Conservation (phyloP, 2,797 vertebrate genomes). For the Iguana delicatissima region DNA sequence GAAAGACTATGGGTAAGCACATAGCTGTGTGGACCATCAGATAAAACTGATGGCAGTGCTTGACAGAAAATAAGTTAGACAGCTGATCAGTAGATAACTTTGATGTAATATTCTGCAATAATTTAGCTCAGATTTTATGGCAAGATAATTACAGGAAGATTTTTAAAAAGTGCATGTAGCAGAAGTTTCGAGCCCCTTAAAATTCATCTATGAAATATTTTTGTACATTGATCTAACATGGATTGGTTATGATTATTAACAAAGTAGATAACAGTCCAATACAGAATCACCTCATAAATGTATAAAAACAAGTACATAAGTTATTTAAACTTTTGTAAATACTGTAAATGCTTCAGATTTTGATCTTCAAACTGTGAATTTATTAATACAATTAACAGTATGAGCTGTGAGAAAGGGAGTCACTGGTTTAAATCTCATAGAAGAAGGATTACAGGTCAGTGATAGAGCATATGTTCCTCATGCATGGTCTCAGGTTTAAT, state of each 20-base stretch:
- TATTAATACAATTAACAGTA: neutral
- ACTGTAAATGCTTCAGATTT: neutral
- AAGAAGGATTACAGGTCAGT: neutral
- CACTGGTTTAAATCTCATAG: neutral
- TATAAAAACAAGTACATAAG: constrained; percentile 43
- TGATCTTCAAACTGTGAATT: neutral
- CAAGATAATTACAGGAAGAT: constrained; percentile 69
- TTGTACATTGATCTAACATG: constrained; percentile 51
- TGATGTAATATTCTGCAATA: constrained; percentile 63
- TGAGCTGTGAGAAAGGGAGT: neutral
- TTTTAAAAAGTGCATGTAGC: constrained; percentile 57
- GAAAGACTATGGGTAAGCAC: constrained; percentile 62
- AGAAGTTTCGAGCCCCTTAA: constrained; percentile 34
- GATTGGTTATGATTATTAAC: constrained; percentile 50
- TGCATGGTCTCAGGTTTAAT: neutral
- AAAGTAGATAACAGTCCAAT: constrained; percentile 43
- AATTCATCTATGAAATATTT: constrained; percentile 54
- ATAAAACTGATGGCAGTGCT: constrained; percentile 71
- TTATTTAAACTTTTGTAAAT: constrained; percentile 33
- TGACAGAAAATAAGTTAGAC: constrained; percentile 72
- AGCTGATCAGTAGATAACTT: constrained; percentile 67
- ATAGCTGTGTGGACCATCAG: constrained; percentile 64
- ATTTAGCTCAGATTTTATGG: constrained; percentile 67
- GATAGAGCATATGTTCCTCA: neutral
- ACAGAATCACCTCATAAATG: constrained; percentile 59